Conservation (phyloP, 2,797 vertebrate species). For the Phataginus tetradactyla region DNA sequence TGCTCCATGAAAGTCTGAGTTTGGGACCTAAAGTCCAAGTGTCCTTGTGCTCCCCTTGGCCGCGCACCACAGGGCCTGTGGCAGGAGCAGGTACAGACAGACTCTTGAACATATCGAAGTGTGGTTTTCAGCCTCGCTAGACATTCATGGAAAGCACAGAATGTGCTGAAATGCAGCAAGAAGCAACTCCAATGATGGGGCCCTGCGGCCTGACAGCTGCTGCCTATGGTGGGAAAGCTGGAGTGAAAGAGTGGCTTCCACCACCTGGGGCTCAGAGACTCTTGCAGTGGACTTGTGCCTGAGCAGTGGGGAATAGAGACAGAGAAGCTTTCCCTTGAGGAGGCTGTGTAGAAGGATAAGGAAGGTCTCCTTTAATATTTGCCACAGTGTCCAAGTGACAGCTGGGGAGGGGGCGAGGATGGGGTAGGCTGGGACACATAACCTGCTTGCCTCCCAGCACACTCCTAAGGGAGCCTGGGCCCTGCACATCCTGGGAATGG, state of each 20-base stretch:
- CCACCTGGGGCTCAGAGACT: neutral
- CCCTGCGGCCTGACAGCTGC: neutral
- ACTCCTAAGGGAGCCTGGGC: neutral
- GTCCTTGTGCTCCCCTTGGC: neutral
- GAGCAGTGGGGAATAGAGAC: fast-evolving
- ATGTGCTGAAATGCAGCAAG: neutral
- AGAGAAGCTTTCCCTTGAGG: neutral
- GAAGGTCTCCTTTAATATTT: neutral
- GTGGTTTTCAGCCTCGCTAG: neutral
- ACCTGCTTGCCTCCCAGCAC: neutral
- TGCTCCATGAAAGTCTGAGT: neutral
- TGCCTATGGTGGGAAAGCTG: neutral
- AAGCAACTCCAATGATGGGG: neutral
- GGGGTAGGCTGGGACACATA: too few relatives aligned
- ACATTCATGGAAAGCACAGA: neutral
- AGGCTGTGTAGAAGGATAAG: neutral
- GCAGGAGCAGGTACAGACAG: neutral
- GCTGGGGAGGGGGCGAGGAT: neutral
- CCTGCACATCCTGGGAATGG: neutral
- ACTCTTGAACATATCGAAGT: neutral
- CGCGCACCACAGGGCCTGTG: neutral
- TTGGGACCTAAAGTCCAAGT: neutral
- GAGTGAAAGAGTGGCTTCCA: neutral
- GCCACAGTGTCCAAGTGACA: neutral
- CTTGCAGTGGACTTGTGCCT: neutral